phyloP scores from a whole-genome alignment of 2,113 vertebrate species.

The Castor canadensis region DNA sequence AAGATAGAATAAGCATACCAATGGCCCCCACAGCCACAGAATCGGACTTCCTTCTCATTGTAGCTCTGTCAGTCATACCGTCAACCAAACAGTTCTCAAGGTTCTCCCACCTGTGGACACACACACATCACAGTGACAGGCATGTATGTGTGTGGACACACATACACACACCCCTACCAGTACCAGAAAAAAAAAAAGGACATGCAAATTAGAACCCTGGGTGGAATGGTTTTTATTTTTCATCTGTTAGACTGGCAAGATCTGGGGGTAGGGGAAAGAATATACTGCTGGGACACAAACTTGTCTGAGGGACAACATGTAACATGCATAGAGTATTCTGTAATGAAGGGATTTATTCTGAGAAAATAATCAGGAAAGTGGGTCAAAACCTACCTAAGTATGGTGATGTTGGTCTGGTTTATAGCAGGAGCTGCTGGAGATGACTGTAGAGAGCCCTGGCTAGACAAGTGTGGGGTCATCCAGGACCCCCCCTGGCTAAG shows the following conservation, averaged over 20 bases:
- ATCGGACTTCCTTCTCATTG: background rate
- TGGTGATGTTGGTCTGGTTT: no score
- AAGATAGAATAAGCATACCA: background rate
- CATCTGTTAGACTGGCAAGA: no score
- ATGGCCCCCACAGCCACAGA: background rate
- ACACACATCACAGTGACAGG: fast-evolving
- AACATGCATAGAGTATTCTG: fast-evolving
- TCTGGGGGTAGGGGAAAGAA: background rate
- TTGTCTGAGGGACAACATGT: no score
- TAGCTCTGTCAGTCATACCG: fast-evolving
- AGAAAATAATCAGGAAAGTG: background rate
- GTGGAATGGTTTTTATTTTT: fast-evolving
- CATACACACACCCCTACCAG: background rate
- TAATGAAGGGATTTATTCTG: background rate
- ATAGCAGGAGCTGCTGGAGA: background rate
- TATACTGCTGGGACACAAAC: fast-evolving
- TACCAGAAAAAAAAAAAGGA: background rate
- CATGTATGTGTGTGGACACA: no score
- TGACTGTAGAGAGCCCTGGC: fast-evolving
- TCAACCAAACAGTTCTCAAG: background rate
- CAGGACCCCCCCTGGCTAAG: no score
- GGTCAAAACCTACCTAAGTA: background rate
- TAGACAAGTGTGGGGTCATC: no score
- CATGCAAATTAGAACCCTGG: no score
- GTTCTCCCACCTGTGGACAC: background rate